phyloP scores from a whole-genome alignment of 2,888 invertebrate genomes.

The Drosophila macrospina region DNA sequence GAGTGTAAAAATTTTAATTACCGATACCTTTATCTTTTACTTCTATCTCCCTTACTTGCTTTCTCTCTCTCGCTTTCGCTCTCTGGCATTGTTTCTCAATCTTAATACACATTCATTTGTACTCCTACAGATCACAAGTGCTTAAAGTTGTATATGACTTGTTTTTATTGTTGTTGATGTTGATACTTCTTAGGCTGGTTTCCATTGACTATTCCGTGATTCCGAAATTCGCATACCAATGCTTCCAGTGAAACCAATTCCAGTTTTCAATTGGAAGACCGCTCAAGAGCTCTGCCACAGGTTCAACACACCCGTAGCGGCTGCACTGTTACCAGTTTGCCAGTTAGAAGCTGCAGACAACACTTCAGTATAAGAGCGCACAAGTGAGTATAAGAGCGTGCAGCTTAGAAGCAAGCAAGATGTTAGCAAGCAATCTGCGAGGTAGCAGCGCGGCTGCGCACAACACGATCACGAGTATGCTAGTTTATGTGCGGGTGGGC shows the following conservation, averaged over 20 bases:
- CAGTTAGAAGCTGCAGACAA: slow-evolving; percentile 69
- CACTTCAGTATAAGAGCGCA: slow-evolving; percentile 37
- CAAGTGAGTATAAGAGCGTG: slow-evolving; percentile 27
- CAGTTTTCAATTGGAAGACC: slow-evolving; percentile 78
- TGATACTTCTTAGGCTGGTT: slow-evolving; percentile 51
- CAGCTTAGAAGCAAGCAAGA: slow-evolving; percentile 1
- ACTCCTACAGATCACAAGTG: slow-evolving; percentile 74
- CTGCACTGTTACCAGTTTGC: slow-evolving; percentile 52
- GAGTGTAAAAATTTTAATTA: slow-evolving; percentile 27
- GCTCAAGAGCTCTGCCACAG: slow-evolving; percentile 60
- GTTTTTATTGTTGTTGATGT: slow-evolving; percentile 44
- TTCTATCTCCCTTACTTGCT: slow-evolving; percentile 1
- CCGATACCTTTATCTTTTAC: slow-evolving; percentile 1
- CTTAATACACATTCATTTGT: slow-evolving; percentile 22
- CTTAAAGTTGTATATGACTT: slow-evolving; percentile 74
- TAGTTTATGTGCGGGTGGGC: background rate
- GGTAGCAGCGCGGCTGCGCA: too few species aligned
- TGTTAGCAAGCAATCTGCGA: background rate
- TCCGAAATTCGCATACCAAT: slow-evolving; percentile 80
- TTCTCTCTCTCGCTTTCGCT: background rate
- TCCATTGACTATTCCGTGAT: slow-evolving; percentile 82
- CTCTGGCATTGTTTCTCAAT: slow-evolving; percentile 10
- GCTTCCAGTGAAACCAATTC: slow-evolving; percentile 83
- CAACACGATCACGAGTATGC: slow-evolving; percentile 6
- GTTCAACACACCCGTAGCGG: slow-evolving; percentile 75